Evolutionary conservation across 1,140 invertebrate genomes (phyloP).

Genomic region (Polypedilum vanderplanki): DNA sequence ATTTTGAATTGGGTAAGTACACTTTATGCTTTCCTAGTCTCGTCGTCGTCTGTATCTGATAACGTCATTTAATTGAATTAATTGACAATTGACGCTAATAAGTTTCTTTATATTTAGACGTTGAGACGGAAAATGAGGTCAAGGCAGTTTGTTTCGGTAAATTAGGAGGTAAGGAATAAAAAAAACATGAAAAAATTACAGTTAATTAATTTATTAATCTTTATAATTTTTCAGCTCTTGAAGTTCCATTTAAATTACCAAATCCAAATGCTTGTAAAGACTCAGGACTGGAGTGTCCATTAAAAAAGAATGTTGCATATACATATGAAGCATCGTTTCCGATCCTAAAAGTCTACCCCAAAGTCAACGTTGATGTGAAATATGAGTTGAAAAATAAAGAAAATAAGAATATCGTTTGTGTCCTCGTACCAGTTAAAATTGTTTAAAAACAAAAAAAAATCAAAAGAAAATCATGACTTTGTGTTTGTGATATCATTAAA

Average conservation of each 20-base stretch:
- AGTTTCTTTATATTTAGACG: neutral
- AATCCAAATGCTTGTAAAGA: conserved; percentile 60
- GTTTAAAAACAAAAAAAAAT: conserved; percentile 41
- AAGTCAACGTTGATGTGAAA: conserved; percentile 57
- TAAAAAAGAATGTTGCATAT: conserved; percentile 50
- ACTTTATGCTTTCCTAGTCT: neutral
- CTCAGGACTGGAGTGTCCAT: conserved; percentile 58
- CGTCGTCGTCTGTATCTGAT: neutral
- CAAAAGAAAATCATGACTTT: neutral
- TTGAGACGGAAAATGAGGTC: conserved; percentile 11
- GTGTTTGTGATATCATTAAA: too few relatives aligned
- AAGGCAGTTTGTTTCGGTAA: neutral
- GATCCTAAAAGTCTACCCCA: conserved; percentile 57
- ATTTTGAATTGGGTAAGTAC: conserved; percentile 52
- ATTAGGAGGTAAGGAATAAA: conserved; percentile 42
- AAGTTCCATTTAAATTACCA: conserved; percentile 61
- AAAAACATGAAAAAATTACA: conserved; percentile 44
- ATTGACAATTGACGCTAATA: conserved; percentile 12
- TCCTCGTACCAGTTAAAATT: conserved; percentile 58
- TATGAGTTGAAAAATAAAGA: conserved; percentile 61
- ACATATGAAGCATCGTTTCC: conserved; percentile 54
- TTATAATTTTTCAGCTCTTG: conserved; percentile 58
- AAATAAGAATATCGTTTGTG: conserved; percentile 55
- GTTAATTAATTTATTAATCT: neutral
- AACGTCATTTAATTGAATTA: conserved; percentile 21